These are phyloP conservation scores for Chrysolina haemoptera DNA, from an alignment of 2,888 invertebrate genomes.

Conservation along the genomic window DNA sequence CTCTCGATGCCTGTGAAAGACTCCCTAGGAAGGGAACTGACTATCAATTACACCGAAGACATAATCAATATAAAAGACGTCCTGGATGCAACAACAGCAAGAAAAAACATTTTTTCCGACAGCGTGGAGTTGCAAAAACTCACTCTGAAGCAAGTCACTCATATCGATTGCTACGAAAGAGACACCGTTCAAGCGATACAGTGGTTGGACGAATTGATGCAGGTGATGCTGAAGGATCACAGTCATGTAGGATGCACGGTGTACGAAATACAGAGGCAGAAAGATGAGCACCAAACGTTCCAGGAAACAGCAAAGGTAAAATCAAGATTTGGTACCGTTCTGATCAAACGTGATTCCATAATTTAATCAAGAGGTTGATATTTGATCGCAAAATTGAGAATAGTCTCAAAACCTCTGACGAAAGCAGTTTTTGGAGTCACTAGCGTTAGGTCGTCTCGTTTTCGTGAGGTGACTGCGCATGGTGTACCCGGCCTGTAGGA, in stretches of 20 bases:
- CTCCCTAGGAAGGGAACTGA: conserved; percentile 80
- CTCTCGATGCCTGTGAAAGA: conserved; percentile 86
- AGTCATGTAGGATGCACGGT: conserved; percentile 82
- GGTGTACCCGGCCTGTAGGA: too few species aligned
- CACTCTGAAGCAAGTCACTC: conserved; percentile 83
- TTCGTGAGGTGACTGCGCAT: too few species aligned
- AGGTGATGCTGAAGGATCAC: conserved; percentile 79
- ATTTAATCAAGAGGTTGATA: too few species aligned
- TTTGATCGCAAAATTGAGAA: too few species aligned
- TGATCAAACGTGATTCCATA: too few species aligned
- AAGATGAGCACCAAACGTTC: conserved; percentile 82
- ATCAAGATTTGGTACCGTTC: background rate
- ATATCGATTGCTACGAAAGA: conserved; percentile 82
- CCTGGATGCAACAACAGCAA: conserved; percentile 78
- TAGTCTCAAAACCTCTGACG: too few species aligned
- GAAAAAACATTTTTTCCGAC: conserved; percentile 81
- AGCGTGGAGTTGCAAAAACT: conserved; percentile 83
- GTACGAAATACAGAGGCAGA: conserved; percentile 81
- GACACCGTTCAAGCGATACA: conserved; percentile 83
- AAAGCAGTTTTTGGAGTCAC: too few species aligned
- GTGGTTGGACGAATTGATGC: conserved; percentile 84
- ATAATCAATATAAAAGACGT: conserved; percentile 81
- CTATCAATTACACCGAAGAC: conserved; percentile 80
- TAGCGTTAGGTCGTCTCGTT: too few species aligned
- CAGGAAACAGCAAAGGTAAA: conserved; percentile 85